Base-by-base conservation (phyloP, 2,797 vertebrate species). In the Epinephelus malabaricus region DNA sequence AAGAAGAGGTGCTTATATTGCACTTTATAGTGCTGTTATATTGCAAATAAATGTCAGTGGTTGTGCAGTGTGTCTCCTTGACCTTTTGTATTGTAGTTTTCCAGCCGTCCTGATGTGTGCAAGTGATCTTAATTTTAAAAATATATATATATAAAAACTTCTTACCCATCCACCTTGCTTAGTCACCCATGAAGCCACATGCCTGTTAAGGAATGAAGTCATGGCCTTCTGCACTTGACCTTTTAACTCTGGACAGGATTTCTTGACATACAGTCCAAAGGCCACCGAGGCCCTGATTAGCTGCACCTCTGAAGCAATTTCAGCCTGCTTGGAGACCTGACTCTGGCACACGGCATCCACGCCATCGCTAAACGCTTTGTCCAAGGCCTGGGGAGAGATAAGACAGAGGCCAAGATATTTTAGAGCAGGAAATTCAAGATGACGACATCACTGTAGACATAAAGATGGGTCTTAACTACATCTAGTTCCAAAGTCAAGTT, bases 121-220 rank as follows among this genome's bases (percentile, higher is more conserved):
- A 54, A 46, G 15, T 19, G 5, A 63, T 73, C 3, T 3, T 3
- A 68, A 14, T 30, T 27, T 1, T 9, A 2, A 54, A 49, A 11
- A 25, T 7, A 3, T 53, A n/a, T 8, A 10, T 40, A 40, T 40
- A 10, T 40, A 58, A 51, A 30, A 15, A 2, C 0, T n/a, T 79
- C 95, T 92, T 73, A 96, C 95, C 95, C 95, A 96, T 83, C 95
- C 95, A 30, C 95, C 95, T 78, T 94, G 93, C 64, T 89, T 2
- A 13, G 5, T 0, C 47, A 96, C 40, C 94, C 94, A 96, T 6
- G 3, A 0, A 2, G 59, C 67, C 1, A 95, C 87, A 30, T 61
- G 86, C 0, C 13, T 87, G 77, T 63, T 89, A 49, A 96, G 25
- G 74, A 95, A 94, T 3, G 50, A 0, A 1, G 0, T 2, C 88